A percentile compares a stretch with the other conserved stretches of the same genome.
phyloP scores from a whole-genome alignment of 2,113 vertebrate genomes.

The Pangasianodon gigas region DNA sequence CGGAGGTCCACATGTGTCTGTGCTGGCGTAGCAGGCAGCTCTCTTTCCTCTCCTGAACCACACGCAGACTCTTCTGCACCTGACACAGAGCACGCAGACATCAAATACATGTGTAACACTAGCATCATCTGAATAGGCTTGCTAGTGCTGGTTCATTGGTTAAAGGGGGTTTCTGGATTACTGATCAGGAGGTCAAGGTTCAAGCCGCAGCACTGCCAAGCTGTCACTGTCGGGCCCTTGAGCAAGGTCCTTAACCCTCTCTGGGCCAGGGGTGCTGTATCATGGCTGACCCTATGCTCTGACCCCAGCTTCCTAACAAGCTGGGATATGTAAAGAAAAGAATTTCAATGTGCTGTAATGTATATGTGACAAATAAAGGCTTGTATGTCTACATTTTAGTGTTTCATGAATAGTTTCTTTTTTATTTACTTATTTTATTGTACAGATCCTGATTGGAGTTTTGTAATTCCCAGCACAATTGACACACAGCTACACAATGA shows the following conservation, averaged over 20 bases:
- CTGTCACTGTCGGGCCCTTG: not conserved
- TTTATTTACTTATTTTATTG: not conserved
- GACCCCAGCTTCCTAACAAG: not conserved
- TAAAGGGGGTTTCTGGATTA: not conserved
- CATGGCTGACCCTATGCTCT: not conserved
- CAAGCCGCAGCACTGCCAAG: not conserved
- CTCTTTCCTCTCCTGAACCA: conserved; percentile 82
- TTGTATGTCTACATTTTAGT: not conserved
- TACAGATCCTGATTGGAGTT: not conserved
- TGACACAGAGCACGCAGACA: conserved; percentile 43
- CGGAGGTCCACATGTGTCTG: conserved; percentile 85
- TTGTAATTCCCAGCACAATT: not conserved
- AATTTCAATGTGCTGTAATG: no score
- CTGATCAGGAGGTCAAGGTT: not conserved
- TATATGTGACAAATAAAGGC: no score
- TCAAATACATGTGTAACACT: not conserved
- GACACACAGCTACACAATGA: not conserved
- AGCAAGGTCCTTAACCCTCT: not conserved
- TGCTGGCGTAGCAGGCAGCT: conserved; percentile 84
- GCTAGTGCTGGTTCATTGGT: not conserved
- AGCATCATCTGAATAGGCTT: not conserved
- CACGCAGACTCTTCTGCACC: conserved; percentile 78
- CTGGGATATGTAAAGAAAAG: not conserved
- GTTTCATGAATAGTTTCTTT: not conserved
- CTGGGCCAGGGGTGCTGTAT: not conserved